Conservation (phyloP, 2,888 invertebrate genomes). For the Anoplius nigerrimus region DNA sequence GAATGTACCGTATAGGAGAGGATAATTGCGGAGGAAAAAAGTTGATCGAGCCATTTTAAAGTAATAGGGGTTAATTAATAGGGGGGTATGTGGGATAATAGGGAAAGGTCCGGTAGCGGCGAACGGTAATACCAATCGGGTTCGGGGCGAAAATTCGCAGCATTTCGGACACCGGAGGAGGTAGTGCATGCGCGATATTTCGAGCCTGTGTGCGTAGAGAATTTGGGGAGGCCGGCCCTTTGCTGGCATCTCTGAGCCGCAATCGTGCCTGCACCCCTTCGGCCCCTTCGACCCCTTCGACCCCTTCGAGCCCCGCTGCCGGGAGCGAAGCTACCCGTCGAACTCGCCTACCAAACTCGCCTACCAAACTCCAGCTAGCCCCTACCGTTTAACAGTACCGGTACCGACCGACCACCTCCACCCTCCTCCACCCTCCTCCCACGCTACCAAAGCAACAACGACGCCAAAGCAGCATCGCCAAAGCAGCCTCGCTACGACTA, state of each 20-base stretch:
- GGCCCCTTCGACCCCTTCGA: conserved; percentile 14
- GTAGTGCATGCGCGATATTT: conserved; percentile 13
- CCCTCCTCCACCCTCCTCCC: background rate
- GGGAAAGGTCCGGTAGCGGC: conserved; percentile 60
- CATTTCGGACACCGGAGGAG: conserved; percentile 9
- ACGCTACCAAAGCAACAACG: background rate
- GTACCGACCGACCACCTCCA: too few species aligned
- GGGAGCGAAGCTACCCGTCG: too few species aligned
- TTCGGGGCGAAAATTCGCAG: conserved; percentile 43
- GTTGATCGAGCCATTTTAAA: conserved; percentile 71
- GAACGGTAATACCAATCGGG: conserved; percentile 59
- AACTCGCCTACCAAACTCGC: too few species aligned
- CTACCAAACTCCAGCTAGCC: background rate
- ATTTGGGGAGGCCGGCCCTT: too few species aligned
- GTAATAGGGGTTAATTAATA: conserved; percentile 73
- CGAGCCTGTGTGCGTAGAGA: conserved; percentile 24
- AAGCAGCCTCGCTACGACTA: conserved; percentile 62
- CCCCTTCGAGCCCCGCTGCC: conserved; percentile 10
- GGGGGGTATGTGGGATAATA: conserved; percentile 44
- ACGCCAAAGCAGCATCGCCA: conserved; percentile 8
- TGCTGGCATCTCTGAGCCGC: too few species aligned
- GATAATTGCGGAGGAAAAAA: conserved; percentile 39
- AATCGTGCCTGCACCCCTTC: conserved; percentile 15
- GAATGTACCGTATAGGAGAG: too few species aligned
- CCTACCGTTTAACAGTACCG: too few species aligned